Base-by-base conservation (phyloP, 2,888 invertebrate species). In the Cataglyphis altisquamis region DNA sequence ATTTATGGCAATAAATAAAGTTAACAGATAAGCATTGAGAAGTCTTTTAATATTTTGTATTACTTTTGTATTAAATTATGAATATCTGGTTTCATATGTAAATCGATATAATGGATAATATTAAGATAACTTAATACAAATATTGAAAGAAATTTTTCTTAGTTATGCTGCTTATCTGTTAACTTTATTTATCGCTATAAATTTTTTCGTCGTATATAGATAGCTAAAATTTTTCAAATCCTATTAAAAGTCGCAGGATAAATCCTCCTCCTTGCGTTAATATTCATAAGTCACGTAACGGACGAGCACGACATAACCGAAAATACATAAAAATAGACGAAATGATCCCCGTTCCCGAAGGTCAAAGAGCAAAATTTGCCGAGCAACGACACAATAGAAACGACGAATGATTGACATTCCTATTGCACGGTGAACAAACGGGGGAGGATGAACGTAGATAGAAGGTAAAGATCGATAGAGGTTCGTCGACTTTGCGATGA, bases 401-500 rank as follows among this genome's bases (percentile, higher is more conserved):
- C 29, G 57, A 25, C 66, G 41, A 29, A 39, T 52, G 78, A 45
- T 41, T 36, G 48, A 68, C 72, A 21, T 82, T 78, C 45, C 57
- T 68, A 83, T 88, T 86, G 63, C 77, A 80, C 80, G 84, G 84
- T 82, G 78, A 36, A 48, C 62, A 70, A 77, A 67, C 83, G 87
- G 72, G 82, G 86, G 86, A 86, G 86, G 86, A 86, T 72, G 83
- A 83, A 86, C 86, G 88, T 84, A 85, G 88, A 87, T 87, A 90
- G 85, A 81, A 88, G 86, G 87, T 77, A 75, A 90, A 90, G 90
- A 90, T 90, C 90, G 90, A 90, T 90, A 90, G 86, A 89, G 85
- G 90, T 90, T 90, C 90, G 90, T 87, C 90, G 90, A 90, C 90
- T 88, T 89, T 63, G 73, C 88, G 86, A 87, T 87, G 86, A 87